A percentile compares a stretch with the other conserved stretches of the same genome.
Conservation (phyloP, 2,888 invertebrate genomes). For the Zygogramma bicolorata region DNA sequence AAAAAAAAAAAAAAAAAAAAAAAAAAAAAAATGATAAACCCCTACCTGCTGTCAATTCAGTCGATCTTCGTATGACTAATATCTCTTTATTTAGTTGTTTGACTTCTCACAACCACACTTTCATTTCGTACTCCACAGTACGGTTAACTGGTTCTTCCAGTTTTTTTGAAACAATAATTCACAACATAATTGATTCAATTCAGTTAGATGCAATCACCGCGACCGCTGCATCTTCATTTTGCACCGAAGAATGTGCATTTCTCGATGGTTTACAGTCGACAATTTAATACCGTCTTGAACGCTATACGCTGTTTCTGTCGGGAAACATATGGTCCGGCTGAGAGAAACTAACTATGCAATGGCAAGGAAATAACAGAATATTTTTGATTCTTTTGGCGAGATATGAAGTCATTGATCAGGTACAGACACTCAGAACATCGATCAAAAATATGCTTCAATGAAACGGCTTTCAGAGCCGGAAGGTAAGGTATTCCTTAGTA, state of each 20-base stretch:
- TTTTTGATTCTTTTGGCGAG: neutral
- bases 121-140: neutral
- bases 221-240: neutral
- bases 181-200: neutral
- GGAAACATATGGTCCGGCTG: neutral
- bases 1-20: too few relatives aligned
- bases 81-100: neutral
- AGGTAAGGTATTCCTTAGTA: too few relatives aligned
- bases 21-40: too few relatives aligned
- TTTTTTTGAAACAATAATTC: neutral
- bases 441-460: too few relatives aligned
- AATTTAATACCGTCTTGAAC: neutral
- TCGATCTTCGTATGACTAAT: neutral
- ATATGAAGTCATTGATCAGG: slow-evolving; percentile 2
- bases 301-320: neutral
- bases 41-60: neutral
- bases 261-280: neutral
- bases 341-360: slow-evolving; percentile 1
- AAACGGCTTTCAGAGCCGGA: too few relatives aligned
- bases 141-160: neutral
- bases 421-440: too few relatives aligned
- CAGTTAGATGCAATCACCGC: neutral
- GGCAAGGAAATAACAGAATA: neutral
- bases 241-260: neutral
- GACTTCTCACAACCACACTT: neutral